phyloP scores from a whole-genome alignment of 2,797 vertebrate species.

The Gallinago nigripennis region DNA sequence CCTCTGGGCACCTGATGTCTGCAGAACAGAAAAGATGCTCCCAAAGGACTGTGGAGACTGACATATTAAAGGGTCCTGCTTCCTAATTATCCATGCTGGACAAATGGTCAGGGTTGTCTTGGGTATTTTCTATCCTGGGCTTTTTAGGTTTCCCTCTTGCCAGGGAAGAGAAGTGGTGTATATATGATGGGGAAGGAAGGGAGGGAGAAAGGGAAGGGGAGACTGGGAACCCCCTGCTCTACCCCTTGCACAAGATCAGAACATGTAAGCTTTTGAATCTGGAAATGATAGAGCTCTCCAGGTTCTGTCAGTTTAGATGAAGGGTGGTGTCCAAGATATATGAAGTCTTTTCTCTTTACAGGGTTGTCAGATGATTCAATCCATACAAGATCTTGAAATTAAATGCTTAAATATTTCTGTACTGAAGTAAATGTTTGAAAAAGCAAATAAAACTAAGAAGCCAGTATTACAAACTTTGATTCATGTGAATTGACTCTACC shows the following conservation, averaged over 20 bases:
- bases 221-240: not conserved
- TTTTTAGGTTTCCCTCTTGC: not conserved
- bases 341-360: not conserved
- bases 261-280: not conserved
- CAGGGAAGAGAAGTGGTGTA: not conserved
- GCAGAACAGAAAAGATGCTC: not conserved
- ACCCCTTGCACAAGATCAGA: not conserved
- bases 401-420: conserved; percentile 28
- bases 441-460: conserved; percentile 44
- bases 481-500: conserved; percentile 18
- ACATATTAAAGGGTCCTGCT: not conserved
- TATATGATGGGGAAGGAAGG: not conserved
- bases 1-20: not conserved
- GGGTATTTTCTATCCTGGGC: not conserved
- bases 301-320: not conserved
- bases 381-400: not conserved
- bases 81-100: not conserved
- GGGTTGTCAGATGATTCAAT: not conserved
- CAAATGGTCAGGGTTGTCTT: not conserved
- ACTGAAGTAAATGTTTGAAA: not conserved
- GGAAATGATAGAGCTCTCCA: not conserved
- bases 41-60: not conserved
- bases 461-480: conserved; percentile 29
- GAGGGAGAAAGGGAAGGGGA: not conserved
- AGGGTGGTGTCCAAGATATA: not conserved